These are phyloP conservation scores for Macrocentrus cingulum DNA, from an alignment of 1,140 invertebrate species.

Conservation along the genomic window DNA sequence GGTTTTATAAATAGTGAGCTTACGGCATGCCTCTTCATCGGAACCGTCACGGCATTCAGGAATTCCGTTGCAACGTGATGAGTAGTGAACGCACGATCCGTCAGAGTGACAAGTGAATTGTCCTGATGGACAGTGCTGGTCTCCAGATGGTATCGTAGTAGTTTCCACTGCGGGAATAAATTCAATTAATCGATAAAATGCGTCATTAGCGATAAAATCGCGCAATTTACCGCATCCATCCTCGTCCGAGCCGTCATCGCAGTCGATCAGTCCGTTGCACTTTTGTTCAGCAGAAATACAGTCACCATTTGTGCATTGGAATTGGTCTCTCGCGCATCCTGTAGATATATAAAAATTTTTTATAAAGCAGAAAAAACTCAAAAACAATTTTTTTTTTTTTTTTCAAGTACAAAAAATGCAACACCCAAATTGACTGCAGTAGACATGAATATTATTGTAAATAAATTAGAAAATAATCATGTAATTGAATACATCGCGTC, in stretches of 20 bases:
- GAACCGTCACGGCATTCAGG: conserved; percentile 71
- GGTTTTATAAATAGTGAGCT: conserved; percentile 37
- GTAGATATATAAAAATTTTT: conserved; percentile 31
- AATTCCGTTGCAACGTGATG: conserved; percentile 65
- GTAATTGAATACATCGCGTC: too few relatives aligned
- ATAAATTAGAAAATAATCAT: too few relatives aligned
- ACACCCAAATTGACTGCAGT: too few relatives aligned
- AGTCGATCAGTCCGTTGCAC: conserved; percentile 65
- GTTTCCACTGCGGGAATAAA: conserved; percentile 23
- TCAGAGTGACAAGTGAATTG: conserved; percentile 60
- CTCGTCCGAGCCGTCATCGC: conserved; percentile 70
- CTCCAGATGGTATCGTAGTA: conserved; percentile 18
- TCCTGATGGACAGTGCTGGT: conserved; percentile 49
- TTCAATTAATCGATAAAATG: conserved; percentile 2
- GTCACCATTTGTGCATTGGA: conserved; percentile 63
- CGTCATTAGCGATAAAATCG: neutral
- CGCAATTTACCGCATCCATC: conserved; percentile 62
- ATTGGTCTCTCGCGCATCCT: conserved; percentile 57
- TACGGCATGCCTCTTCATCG: conserved; percentile 76
- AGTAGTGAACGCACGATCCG: conserved; percentile 57
- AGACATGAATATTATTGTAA: too few relatives aligned
- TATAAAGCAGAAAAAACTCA: neutral
- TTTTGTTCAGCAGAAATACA: conserved; percentile 60
- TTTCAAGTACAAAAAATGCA: too few relatives aligned
- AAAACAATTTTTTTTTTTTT: conserved; percentile 1